phyloP scores from a whole-genome alignment of 2,888 invertebrate genomes.

The Catocala nupta region DNA sequence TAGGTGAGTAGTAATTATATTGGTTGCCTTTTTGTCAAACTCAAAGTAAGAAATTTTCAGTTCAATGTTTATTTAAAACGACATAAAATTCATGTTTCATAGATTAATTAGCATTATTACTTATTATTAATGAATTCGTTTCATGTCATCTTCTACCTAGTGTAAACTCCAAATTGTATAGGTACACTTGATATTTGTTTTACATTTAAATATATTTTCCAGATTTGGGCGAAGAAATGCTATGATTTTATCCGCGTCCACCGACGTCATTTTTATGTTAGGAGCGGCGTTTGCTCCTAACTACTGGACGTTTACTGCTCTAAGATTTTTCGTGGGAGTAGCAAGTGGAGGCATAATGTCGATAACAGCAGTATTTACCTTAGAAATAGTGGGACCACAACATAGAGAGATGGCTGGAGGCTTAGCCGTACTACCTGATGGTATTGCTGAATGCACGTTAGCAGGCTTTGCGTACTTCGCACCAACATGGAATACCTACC shows the following conservation, averaged over 20 bases:
- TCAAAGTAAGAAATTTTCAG: too few species aligned
- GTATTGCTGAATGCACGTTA: conserved; percentile 53
- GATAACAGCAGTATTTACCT: conserved; percentile 72
- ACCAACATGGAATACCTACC: conserved; percentile 60
- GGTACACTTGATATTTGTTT: too few species aligned
- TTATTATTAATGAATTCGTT: too few species aligned
- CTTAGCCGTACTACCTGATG: conserved; percentile 56
- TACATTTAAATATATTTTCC: conserved; percentile 7
- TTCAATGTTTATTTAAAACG: too few species aligned
- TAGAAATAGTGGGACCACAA: conserved; percentile 87
- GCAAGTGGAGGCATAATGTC: conserved; percentile 93
- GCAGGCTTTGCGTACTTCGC: conserved; percentile 62
- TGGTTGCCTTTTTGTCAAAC: too few species aligned
- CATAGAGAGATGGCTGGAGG: conserved; percentile 71
- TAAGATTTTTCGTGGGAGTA: conserved; percentile 89
- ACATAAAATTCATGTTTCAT: too few species aligned
- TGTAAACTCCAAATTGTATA: too few species aligned
- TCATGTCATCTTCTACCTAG: too few species aligned
- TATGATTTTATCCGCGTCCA: conserved; percentile 88
- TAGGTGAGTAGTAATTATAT: conserved; percentile 79
- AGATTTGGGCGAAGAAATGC: conserved; percentile 84
- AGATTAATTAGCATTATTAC: too few species aligned
- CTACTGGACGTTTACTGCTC: conserved; percentile 82
- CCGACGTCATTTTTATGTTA: conserved; percentile 89
- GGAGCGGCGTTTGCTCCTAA: conserved; percentile 89